Evolutionary conservation across 1,140 invertebrate species (phyloP).

Genomic region (Tyrophagus putrescentiae): DNA sequence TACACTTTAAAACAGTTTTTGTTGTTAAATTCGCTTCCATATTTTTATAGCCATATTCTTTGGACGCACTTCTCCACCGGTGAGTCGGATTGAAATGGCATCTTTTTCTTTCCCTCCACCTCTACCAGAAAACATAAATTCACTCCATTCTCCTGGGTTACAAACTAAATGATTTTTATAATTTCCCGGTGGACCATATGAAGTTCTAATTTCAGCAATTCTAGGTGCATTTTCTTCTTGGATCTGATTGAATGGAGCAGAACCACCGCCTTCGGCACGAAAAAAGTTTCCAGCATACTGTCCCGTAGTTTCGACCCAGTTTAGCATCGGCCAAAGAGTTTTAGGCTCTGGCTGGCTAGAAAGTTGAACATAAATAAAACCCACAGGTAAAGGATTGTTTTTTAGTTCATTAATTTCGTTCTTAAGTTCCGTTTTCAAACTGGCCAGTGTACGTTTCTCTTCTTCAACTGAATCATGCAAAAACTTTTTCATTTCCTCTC

Average conservation of each 20-base stretch:
- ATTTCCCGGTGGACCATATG: neutral
- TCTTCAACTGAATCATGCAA: no score
- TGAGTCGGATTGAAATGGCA: neutral
- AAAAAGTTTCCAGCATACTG: slow-evolving; percentile 11
- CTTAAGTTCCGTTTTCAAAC: no score
- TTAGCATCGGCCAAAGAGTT: neutral
- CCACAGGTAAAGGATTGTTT: neutral
- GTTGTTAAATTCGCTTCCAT: no score
- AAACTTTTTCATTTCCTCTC: no score
- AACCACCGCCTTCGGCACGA: slow-evolving; percentile 13
- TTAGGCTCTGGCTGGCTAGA: neutral
- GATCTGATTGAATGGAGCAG: neutral
- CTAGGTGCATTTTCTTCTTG: neutral
- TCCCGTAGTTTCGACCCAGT: neutral
- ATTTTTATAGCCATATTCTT: no score
- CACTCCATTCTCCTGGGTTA: neutral
- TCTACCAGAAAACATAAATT: neutral
- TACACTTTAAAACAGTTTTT: no score
- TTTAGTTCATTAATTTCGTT: no score
- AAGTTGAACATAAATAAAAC: slow-evolving; percentile 14
- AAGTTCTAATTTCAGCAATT: neutral
- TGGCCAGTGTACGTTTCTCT: no score
- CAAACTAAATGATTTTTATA: neutral
- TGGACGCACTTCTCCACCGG: no score
- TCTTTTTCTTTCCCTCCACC: neutral